A percentile compares a stretch with the other conserved stretches of the same genome.
Conservation (phyloP, 2,113 vertebrate genomes). For the Equus przewalskii region DNA sequence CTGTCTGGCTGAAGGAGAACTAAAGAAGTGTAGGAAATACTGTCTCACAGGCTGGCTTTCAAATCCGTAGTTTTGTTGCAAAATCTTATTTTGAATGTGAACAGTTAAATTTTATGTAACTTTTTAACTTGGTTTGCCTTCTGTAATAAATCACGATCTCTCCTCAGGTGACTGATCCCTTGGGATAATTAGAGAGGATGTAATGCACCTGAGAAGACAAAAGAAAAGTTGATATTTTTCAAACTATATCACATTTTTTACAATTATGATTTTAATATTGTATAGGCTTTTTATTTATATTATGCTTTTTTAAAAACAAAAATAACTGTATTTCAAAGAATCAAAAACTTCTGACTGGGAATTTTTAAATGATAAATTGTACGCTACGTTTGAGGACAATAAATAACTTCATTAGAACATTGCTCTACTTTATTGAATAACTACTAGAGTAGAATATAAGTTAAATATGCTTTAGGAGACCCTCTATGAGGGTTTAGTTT, state of each 20-base stretch:
- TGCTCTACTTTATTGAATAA: not conserved
- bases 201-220: not conserved
- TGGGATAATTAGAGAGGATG: not conserved
- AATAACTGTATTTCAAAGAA: not conserved
- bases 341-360: not conserved
- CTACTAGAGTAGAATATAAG: not conserved
- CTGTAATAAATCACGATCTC: not conserved
- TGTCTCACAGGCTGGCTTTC: not conserved
- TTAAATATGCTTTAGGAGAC: not conserved
- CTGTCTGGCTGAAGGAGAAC: not conserved
- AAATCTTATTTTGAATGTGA: not conserved
- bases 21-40: not conserved
- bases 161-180: not conserved
- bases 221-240: not conserved
- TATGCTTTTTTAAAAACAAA: not conserved
- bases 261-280: not conserved
- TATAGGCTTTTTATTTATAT: not conserved
- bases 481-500: not conserved
- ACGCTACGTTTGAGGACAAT: not conserved
- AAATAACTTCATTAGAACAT: not conserved
- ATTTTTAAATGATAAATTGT: not conserved
- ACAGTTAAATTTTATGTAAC: not conserved
- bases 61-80: not conserved
- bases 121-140: not conserved
- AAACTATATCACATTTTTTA: not conserved